Evolutionary conservation across 2,888 invertebrate genomes (phyloP).

Genomic region (Pseudococcus jackbeardsleyi): DNA sequence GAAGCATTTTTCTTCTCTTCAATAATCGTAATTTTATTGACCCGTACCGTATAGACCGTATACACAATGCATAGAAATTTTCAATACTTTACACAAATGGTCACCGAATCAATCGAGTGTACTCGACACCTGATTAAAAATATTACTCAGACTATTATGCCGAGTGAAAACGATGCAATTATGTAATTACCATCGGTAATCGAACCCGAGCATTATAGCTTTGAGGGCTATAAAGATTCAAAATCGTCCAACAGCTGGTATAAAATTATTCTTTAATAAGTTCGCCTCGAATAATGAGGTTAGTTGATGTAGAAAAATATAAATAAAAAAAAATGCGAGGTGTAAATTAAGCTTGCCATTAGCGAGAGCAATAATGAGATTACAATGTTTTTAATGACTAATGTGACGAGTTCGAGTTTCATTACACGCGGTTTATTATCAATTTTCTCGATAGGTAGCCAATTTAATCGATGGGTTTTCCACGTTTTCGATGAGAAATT

Average conservation of each 20-base stretch:
- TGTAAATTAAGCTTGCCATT: constrained; percentile 10
- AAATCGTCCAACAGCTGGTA: not conserved
- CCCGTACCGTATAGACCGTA: not conserved
- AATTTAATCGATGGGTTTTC: not conserved
- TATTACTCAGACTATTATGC: not conserved
- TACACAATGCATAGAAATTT: not conserved
- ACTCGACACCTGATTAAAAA: not conserved
- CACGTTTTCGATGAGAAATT: not conserved
- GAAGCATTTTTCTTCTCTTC: not conserved
- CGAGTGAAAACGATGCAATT: not conserved
- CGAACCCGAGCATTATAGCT: not conserved
- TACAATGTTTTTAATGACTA: constrained; percentile 18
- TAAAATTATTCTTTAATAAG: not conserved
- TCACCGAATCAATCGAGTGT: not conserved
- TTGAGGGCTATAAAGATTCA: not conserved
- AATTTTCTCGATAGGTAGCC: not conserved
- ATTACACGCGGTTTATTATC: not conserved
- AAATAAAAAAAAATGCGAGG: not conserved
- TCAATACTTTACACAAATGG: not conserved
- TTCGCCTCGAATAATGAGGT: not conserved
- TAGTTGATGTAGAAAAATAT: not conserved
- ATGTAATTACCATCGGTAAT: not conserved
- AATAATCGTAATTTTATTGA: not conserved
- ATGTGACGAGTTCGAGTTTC: not conserved
- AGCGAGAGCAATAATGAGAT: not conserved